Base-by-base conservation (phyloP, 2,797 vertebrate genomes). In the Balearica regulorum region DNA sequence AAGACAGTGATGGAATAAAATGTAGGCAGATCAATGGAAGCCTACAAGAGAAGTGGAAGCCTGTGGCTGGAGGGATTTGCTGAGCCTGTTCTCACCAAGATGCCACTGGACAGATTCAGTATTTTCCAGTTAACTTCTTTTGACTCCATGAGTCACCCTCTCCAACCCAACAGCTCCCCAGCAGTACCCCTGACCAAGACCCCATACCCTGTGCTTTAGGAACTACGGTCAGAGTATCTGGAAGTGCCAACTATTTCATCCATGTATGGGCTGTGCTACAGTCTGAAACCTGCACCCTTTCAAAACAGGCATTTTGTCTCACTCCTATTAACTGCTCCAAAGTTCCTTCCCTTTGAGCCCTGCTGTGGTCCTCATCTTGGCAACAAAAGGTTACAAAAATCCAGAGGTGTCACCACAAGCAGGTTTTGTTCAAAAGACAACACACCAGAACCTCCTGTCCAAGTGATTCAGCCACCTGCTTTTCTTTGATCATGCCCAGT, bases 391-490 rank as follows among this genome's bases (percentile, higher is more conserved):
- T 29, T 58, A 57, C 14, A 75, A 61, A 86, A 91, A 69, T 22
- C 29, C 1, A 0, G 71, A 88, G 37, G 61, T 58, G 57, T 78
- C 55, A 85, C 39, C 48, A 83, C 39, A 86, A 54, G 39, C 82
- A 83, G 69, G 39, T 93, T 94, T 88, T 75, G 16, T 69, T 95
- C 79, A 78, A 83, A 92, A 80, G 49, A 64, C 68, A 84, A 29
- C 44, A 71, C 10, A 75, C 13, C 60, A 87, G 61, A 89, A 89
- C 24, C 76, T 54, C 58, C 31, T 72, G 89, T 51, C 93, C 76
- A 85, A 93, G 76, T 90, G 93, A 96, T 86, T 96, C 93, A 96
- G 79, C 54, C 85, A 88, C 87, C 76, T 75, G 75, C 46, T 92
- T 70, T 69, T 51, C 87, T 94, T 93, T 95, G 91, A 95, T 87